Percentiles rank a stretch among this genome's conserved stretches.
Conservation (phyloP, 2,888 invertebrate species). For the Eupithecia exiguata region DNA sequence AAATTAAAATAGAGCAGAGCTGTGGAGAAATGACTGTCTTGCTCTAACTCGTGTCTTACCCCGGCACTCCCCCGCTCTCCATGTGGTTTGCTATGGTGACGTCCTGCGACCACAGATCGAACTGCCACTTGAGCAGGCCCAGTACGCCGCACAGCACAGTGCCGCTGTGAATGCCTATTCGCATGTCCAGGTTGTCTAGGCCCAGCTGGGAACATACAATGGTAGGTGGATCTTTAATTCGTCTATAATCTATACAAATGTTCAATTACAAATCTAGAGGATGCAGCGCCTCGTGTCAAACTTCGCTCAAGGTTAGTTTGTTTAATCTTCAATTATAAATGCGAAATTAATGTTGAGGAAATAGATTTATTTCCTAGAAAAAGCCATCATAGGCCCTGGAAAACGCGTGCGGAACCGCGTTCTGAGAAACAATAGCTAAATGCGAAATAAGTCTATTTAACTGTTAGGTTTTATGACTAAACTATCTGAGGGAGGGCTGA, state of each 20-base stretch:
- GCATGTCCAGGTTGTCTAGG: constrained; percentile 96
- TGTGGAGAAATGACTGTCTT: neutral
- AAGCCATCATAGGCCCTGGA: too few species aligned
- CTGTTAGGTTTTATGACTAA: too few species aligned
- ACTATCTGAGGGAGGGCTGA: too few species aligned
- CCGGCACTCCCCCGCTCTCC: constrained; percentile 98
- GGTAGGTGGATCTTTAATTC: neutral
- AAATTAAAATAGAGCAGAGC: neutral
- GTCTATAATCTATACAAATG: neutral
- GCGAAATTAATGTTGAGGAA: too few species aligned
- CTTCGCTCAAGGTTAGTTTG: too few species aligned
- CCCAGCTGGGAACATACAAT: constrained; percentile 4
- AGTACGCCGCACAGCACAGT: constrained; percentile 98
- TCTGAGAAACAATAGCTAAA: too few species aligned
- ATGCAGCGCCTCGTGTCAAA: too few species aligned
- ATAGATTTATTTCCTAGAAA: too few species aligned
- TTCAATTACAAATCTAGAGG: too few species aligned
- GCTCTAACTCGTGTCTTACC: constrained; percentile 80
- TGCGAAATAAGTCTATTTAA: too few species aligned
- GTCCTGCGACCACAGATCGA: constrained; percentile 97
- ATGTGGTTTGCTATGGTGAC: constrained; percentile 98
- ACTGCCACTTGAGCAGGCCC: constrained; percentile 96
- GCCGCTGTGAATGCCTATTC: constrained; percentile 98
- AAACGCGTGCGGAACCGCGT: too few species aligned
- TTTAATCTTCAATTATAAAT: too few species aligned